Evolutionary conservation across 2,797 vertebrate species (phyloP), one percentile per base, ranked within the genome.

Genomic region (Parauchenoglanis ngamensis): DNA sequence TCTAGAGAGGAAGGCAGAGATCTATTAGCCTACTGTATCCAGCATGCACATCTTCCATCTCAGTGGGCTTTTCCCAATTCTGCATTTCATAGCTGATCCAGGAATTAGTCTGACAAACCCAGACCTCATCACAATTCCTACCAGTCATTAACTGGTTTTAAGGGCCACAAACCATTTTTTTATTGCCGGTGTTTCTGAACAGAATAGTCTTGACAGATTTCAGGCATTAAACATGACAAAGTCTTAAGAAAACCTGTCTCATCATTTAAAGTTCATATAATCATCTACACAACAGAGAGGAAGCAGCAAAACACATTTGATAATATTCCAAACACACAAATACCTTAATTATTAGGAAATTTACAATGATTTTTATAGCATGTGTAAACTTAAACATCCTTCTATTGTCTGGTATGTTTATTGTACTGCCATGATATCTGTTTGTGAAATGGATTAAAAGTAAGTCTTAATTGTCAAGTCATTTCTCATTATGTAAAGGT

Each of bases 1-100:
- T 96, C 96, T 96, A 87, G 86, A 91, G 89, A 63, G 83, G 88
- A 88, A 92, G 89, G 85, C 93, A 90, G 72, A 86, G 84, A 85
- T 89, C 84, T 88, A 70, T 95, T 90, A 94, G 90, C 84, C 87
- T 31, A n/a, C 79, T 91, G 82, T 83, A 86, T 81, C 88, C 72
- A 82, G 80, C 84, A 89, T 68, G 52, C 77, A 84, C 86, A 89
- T 40, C 81, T 85, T 81, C 89, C 75, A 88, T 59, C 81, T 84
- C 82, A 76, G 78, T 85, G 61, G 87, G 56, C 15, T 67, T 85
- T 70, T 44, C 46, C 11, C 75, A 79, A 40, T 61, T 83, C 35
- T 86, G 75, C 40, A 86, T 82, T 78, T 80, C 56, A 56, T 25
- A 88, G 25, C 78, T 77, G 49, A 83, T 78, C 52, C 63, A 75